phyloP scores from a whole-genome alignment of 2,113 vertebrate genomes.

The Seriola dumerili region DNA sequence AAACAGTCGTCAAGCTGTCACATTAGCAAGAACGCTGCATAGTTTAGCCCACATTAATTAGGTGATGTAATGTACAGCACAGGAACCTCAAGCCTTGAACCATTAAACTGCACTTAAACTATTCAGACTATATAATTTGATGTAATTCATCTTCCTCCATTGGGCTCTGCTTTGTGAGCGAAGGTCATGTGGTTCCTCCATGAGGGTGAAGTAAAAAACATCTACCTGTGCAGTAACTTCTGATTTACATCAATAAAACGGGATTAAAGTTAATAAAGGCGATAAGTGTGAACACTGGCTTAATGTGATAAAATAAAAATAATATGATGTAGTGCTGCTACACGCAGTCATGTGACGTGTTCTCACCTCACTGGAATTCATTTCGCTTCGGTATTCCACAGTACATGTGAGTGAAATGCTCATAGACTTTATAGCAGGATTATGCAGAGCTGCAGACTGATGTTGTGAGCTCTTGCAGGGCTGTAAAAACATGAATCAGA shows the following conservation, averaged over 20 bases:
- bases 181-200: conserved; percentile 35
- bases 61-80: conserved; percentile 73
- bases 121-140: conserved; percentile 51
- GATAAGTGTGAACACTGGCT: not conserved
- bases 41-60: conserved; percentile 61
- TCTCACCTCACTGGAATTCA: conserved; percentile 15
- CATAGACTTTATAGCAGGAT: conserved; percentile 26
- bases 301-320: conserved; percentile 32
- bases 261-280: conserved; percentile 16
- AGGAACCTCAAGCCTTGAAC: conserved; percentile 41
- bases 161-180: conserved; percentile 24
- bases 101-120: conserved; percentile 57
- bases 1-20: conserved; percentile 69
- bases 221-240: conserved; percentile 16
- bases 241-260: conserved; percentile 45
- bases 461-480: conserved; percentile 45
- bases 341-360: conserved; percentile 20
- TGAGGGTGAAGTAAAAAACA: conserved; percentile 20
- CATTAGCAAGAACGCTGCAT: conserved; percentile 28
- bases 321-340: conserved; percentile 18
- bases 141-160: conserved; percentile 36
- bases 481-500: conserved; percentile 54
- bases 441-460: conserved; percentile 22
- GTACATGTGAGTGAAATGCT: not conserved
- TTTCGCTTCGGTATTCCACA: not conserved